A percentile compares a stretch with the other conserved stretches of the same genome.
phyloP scores from a whole-genome alignment of 2,888 invertebrate species.

The Melikaiella ostensackeni region DNA sequence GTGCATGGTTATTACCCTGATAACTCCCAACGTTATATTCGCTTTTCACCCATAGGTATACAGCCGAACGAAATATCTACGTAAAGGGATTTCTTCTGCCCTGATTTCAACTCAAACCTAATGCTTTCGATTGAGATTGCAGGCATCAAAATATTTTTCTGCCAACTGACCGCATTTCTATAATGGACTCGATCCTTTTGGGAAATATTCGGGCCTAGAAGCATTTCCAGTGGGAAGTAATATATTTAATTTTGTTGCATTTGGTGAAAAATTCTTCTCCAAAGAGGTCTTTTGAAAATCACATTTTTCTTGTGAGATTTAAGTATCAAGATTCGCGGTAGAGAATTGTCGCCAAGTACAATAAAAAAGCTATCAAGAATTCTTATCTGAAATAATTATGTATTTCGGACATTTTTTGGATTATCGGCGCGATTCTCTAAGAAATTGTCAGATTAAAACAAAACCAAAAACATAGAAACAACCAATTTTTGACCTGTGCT shows the following conservation, averaged over 20 bases:
- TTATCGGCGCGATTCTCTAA: too few species aligned
- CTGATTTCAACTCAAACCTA: not conserved
- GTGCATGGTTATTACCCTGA: slow-evolving; percentile 2
- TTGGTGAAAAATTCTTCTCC: not conserved
- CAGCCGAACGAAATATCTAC: not conserved
- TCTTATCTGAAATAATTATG: too few species aligned
- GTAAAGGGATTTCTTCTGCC: not conserved
- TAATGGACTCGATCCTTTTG: not conserved
- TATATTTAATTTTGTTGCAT: not conserved
- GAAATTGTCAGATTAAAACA: too few species aligned
- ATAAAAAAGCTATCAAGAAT: too few species aligned
- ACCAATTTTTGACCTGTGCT: too few species aligned
- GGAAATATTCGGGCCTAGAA: not conserved
- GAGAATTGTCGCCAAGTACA: too few species aligned
- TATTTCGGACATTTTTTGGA: too few species aligned
- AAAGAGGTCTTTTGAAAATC: too few species aligned
- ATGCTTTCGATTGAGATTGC: not conserved
- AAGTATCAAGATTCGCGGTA: too few species aligned
- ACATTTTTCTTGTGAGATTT: too few species aligned
- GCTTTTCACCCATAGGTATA: not conserved
- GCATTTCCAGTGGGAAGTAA: not conserved
- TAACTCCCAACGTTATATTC: slow-evolving; percentile 2
- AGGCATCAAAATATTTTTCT: slow-evolving; percentile 1
- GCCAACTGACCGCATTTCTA: not conserved
- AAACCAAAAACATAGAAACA: too few species aligned